Base-by-base conservation (phyloP, 2,888 invertebrate species). In the Lycia hirtaria region DNA sequence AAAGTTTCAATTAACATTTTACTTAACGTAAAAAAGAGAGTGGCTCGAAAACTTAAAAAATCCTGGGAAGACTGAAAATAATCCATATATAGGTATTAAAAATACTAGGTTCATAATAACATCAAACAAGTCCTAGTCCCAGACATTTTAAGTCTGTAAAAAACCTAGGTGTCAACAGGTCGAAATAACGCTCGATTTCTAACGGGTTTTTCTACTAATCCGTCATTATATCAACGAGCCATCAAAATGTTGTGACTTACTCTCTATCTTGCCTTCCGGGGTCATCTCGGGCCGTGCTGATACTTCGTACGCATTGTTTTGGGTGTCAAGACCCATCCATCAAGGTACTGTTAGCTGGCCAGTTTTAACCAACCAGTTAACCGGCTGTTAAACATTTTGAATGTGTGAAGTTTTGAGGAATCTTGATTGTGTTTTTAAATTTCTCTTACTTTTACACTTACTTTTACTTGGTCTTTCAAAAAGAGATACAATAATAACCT, bases 321-420 rank as follows among this genome's bases (percentile, higher is more conserved):
- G 72, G 73, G 78, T 78, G 82, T 80, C 83, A 80, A 77, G 76
- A 79, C 76, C 76, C 81, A 88, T 89, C 83, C 86, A 88, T 89
- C 88, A 82, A 61, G 59, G 64, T 81, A 81, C 85, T 78, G 56
- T 56, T 56, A 51, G 38, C 14, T n/a, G 30, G 56, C 15, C n/a
- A 0, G 24, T 44, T 19, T 56, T 7, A 32, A 26, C 33, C 19
- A 22, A 7, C 9, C 20, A 3, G 3, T 15, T 50, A 45, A 56
- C 37, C 12, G n/a, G 12, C 17, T n/a, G 14, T 41, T 55, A 40
- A 40, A 14, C 1, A 9, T 12, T 22, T 22, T 22, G 10, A n/a
- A 5, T 37, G 2, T 24, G 43, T n/a, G n/a, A n/a, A n/a, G n/a
- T n/a, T 30, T 30, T 19, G 10, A 19, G 15, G 33, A 1, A n/a